These are phyloP conservation scores for Sycobia sp. DNA, from an alignment of 1,140 invertebrate species.

Conservation along the genomic window DNA sequence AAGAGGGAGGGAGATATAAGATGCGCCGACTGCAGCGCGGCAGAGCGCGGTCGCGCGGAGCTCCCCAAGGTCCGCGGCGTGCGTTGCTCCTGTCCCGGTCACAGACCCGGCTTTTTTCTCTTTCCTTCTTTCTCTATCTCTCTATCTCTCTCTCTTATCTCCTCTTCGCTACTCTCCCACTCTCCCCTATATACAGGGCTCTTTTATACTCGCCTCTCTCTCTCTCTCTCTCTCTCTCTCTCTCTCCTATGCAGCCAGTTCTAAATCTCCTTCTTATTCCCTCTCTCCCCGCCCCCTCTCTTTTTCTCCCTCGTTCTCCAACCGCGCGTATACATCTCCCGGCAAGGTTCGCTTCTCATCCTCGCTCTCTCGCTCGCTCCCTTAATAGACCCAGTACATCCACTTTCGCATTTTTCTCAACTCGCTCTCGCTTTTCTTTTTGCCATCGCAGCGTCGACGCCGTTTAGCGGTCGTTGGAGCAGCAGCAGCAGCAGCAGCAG, in stretches of 20 bases:
- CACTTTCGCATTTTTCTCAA: no score
- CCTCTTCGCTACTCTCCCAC: background rate
- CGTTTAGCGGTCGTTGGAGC: no score
- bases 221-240: slow-evolving; percentile 8
- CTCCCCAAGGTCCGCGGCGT: slow-evolving; percentile 59
- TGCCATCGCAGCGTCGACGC: no score
- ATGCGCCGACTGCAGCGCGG: background rate
- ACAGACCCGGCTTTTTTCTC: slow-evolving; percentile 48
- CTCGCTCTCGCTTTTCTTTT: no score
- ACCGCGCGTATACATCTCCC: no score
- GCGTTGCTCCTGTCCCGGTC: slow-evolving; percentile 60
- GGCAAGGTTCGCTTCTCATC: no score
- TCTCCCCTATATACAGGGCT: background rate
- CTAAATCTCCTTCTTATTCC: no score
- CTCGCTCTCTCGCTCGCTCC: no score
- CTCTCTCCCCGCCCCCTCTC: no score
- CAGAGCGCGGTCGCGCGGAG: slow-evolving; percentile 34
- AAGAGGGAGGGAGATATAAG: slow-evolving; percentile 32
- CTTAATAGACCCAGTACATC: no score
- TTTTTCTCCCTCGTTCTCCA: no score
- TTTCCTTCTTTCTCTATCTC: background rate
- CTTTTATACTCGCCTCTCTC: background rate
- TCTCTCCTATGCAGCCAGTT: slow-evolving; percentile 4
- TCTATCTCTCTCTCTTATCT: background rate
- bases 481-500: no score